These are phyloP conservation scores for Halictus quadricinctus DNA, from an alignment of 2,888 invertebrate genomes.

Conservation along the genomic window DNA sequence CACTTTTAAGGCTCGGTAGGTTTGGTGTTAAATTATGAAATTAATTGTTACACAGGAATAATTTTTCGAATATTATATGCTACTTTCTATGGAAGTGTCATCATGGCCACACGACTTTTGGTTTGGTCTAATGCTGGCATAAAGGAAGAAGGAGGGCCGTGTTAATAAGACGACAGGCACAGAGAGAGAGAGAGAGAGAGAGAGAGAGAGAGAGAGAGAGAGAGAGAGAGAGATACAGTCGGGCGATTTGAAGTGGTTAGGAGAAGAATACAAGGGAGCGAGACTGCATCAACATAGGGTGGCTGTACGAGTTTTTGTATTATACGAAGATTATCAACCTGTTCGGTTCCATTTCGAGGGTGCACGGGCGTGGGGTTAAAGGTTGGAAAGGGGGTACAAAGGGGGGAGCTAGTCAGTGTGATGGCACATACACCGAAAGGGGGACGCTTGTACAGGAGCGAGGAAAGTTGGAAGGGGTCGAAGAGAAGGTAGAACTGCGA, in stretches of 20 bases:
- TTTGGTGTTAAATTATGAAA: too few species aligned
- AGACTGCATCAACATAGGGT: constrained; percentile 57
- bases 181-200: constrained; percentile 41
- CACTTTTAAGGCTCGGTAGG: too few species aligned
- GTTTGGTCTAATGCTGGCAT: background rate
- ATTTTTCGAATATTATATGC: too few species aligned
- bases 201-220: too few species aligned
- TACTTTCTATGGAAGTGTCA: background rate
- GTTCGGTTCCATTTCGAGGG: constrained; percentile 73
- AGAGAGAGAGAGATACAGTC: constrained; percentile 29
- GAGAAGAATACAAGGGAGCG: constrained; percentile 66
- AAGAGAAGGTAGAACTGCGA: constrained; percentile 54
- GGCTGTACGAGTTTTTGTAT: constrained; percentile 78
- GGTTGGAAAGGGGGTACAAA: background rate
- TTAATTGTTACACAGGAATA: too few species aligned
- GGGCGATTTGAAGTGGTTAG: constrained; percentile 77
- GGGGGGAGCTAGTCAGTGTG: constrained; percentile 38
- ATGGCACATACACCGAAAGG: constrained; percentile 47
- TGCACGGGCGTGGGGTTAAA: constrained; percentile 17
- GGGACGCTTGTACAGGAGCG: constrained; percentile 50
- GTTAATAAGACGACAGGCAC: constrained; percentile 76
- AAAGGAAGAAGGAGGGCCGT: constrained; percentile 55
- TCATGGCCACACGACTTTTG: background rate
- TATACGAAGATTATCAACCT: constrained; percentile 82
- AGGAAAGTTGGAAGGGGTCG: constrained; percentile 62